Evolutionary conservation across 2,113 vertebrate species (phyloP), one percentile per base, ranked within the genome.

Genomic region (Poecilia latipinna): DNA sequence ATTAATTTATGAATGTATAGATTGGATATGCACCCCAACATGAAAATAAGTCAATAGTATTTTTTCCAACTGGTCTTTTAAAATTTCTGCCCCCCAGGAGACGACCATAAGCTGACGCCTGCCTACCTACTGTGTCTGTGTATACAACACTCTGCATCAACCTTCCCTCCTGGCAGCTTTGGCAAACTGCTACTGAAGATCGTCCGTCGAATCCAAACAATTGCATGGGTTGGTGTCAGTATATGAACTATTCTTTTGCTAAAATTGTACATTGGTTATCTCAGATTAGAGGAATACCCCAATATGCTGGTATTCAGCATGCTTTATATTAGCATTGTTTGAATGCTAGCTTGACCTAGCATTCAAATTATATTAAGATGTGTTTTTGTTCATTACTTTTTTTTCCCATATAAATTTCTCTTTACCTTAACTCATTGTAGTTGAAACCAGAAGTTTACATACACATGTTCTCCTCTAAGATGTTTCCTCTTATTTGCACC

Each of bases 61-160:
- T 79, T 57, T 6, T 26, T 29, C 1, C 51, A 71, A 15, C 29
- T 3, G 26, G 12, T 72, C 3, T 8, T 39, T 54, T 35, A 33
- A 42, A 35, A 24, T 22, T 15, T 42, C 13, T 42, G 39, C 39
- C 39, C 13, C 51, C 24, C 24, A 91, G 93, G 97, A 0, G 96
- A 96, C 0, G 97, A 96, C 89, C 96, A 97, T 88, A 97, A 97
- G 90, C 93, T 99, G 91, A 95, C 97, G 0, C 97, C 97, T 0
- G 97, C 97, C 80, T 98, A 98, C 91, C 95, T 99, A 65, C 93
- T 99, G 70, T 98, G 98, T 90, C 95, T 98, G 77, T 98, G 97
- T 91, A 91, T 98, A 88, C 96, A 98, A 85, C 97, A 98, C 88
- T 96, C 97, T 0, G 98, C 98, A 77, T 93, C 94, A 32, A 92